Evolutionary conservation across 2,113 vertebrate genomes (phyloP).

Genomic region (Dascyllus trimaculatus): DNA sequence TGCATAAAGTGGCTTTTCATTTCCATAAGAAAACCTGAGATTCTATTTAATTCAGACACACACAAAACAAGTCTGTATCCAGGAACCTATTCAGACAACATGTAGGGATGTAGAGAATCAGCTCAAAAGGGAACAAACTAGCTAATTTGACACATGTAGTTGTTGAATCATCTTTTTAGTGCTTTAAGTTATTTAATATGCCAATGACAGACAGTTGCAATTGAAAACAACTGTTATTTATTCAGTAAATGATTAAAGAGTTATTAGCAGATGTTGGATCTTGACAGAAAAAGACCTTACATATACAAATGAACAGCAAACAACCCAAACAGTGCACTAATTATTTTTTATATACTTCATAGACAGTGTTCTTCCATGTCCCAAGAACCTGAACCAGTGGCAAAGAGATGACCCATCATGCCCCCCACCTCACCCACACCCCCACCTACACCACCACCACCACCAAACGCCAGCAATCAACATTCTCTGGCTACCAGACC

Average conservation of each 20-base stretch:
- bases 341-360: too few species aligned
- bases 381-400: too few species aligned
- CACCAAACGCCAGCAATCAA: too few species aligned
- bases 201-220: background rate
- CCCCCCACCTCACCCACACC: too few species aligned
- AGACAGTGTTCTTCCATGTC: too few species aligned
- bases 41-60: background rate
- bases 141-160: background rate
- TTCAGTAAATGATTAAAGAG: constrained; percentile 8
- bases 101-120: background rate
- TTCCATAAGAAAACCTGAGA: too few species aligned
- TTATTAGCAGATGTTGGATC: background rate
- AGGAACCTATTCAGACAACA: background rate
- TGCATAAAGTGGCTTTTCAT: too few species aligned
- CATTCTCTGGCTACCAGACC: too few species aligned
- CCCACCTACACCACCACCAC: too few species aligned
- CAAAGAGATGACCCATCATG: too few species aligned
- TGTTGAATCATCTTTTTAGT: background rate
- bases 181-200: background rate
- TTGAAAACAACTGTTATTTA: background rate
- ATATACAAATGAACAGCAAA: too few species aligned
- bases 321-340: too few species aligned
- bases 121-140: background rate
- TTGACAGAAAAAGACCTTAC: background rate
- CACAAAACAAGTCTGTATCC: background rate